A percentile compares a stretch with the other conserved stretches of the same genome.
Evolutionary conservation across 2,797 vertebrate species (phyloP).

Genomic region (Neosilurus mollespiculum): DNA sequence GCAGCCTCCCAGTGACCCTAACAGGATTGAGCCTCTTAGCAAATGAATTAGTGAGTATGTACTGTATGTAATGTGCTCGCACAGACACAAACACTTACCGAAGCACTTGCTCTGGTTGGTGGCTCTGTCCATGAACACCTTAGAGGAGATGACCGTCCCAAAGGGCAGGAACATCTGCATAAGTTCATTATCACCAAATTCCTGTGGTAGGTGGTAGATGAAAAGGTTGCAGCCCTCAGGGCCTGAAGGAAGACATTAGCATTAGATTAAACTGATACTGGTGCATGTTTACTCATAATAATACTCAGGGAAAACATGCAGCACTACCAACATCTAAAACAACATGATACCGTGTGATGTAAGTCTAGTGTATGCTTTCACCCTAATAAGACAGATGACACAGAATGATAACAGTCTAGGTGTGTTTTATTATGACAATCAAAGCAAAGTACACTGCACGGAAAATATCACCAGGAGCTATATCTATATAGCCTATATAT

Average conservation of each 20-base stretch:
- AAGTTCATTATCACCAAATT: conserved; percentile 98
- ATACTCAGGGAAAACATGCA: not conserved
- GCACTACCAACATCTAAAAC: not conserved
- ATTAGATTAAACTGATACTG: conserved; percentile 20
- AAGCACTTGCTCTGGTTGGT: conserved; percentile 99
- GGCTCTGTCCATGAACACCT: conserved; percentile 99
- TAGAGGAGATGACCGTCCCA: conserved; percentile 96
- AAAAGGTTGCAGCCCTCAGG: conserved; percentile 99
- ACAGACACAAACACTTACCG: conserved; percentile 73
- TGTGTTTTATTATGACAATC: not conserved
- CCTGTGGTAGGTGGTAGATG: conserved; percentile 99
- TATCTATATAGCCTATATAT: no score
- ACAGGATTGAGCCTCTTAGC: no score
- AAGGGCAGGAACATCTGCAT: conserved; percentile 99
- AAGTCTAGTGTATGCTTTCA: not conserved
- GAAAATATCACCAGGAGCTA: not conserved
- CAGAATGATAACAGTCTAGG: not conserved
- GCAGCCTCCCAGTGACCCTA: no score
- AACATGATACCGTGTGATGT: not conserved
- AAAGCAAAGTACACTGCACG: not conserved
- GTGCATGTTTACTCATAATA: not conserved
- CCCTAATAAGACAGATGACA: not conserved
- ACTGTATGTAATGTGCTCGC: no score
- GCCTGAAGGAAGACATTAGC: conserved; percentile 72
- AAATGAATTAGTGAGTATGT: no score